These are phyloP conservation scores for Pogoniulus pusillus DNA, from an alignment of 2,797 vertebrate genomes.

Conservation along the genomic window DNA sequence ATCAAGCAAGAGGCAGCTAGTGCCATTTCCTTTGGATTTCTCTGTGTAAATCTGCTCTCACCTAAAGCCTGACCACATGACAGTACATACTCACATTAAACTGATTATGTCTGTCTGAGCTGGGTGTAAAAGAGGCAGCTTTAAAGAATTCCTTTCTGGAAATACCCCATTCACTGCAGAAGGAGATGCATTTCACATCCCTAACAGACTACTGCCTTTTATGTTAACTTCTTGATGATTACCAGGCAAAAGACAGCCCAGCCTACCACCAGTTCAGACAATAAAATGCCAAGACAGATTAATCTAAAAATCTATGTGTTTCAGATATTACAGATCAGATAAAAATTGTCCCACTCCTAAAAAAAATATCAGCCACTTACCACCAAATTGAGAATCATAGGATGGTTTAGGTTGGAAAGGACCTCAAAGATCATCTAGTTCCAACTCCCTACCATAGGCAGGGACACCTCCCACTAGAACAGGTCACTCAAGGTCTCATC, in stretches of 20 bases:
- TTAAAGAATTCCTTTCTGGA: slow-evolving; percentile 44
- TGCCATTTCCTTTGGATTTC: slow-evolving; percentile 70
- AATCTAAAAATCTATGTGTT: neutral
- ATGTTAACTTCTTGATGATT: neutral
- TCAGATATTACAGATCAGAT: neutral
- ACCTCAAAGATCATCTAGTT: no score
- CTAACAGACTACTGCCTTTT: neutral
- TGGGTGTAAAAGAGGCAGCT: slow-evolving; percentile 34
- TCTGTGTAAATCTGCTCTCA: slow-evolving; percentile 75
- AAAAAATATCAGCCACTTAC: neutral
- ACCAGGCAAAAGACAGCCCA: neutral
- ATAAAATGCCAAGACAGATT: neutral
- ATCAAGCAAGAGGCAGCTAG: slow-evolving; percentile 39
- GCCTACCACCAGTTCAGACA: neutral
- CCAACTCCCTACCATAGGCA: no score
- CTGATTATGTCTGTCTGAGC: slow-evolving; percentile 71
- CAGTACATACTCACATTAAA: slow-evolving; percentile 65
- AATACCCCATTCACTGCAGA: slow-evolving; percentile 40
- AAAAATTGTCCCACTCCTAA: neutral
- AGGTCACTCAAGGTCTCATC: no score
- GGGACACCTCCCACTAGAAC: no score
- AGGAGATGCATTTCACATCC: slow-evolving; percentile 49
- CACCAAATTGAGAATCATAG: neutral
- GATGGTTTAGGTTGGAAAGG: no score
- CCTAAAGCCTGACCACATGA: slow-evolving; percentile 59